A percentile compares a stretch with the other conserved stretches of the same genome.
Evolutionary conservation across 2,113 vertebrate species (phyloP).

Genomic region (Gobiocypris rarus): DNA sequence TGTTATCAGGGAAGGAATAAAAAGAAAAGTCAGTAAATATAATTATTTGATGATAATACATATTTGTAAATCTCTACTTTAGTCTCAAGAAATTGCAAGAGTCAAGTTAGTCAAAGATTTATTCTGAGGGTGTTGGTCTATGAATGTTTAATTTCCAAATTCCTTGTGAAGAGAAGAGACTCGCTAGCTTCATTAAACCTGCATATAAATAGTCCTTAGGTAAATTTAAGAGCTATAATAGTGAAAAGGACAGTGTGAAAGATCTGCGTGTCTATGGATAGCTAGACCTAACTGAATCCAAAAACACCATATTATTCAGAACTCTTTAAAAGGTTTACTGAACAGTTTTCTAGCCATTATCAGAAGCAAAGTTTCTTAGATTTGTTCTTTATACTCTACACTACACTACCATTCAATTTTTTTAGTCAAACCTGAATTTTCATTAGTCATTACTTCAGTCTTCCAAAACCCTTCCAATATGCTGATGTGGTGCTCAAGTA

Average conservation of each 20-base stretch:
- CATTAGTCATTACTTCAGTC: not conserved
- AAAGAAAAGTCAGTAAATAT: not conserved
- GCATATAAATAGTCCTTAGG: not conserved
- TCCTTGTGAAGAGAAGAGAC: not conserved
- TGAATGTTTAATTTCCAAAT: conserved; percentile 1
- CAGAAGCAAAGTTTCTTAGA: not conserved
- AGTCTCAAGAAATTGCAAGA: not conserved
- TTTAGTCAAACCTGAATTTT: not conserved
- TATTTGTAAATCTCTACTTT: not conserved
- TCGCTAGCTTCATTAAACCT: not conserved
- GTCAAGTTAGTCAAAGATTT: not conserved
- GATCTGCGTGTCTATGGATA: conserved; percentile 9
- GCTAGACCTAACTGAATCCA: not conserved
- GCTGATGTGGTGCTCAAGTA: too few relatives aligned
- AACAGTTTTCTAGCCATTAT: not conserved
- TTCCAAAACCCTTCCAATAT: not conserved
- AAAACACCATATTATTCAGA: not conserved
- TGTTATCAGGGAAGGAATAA: not conserved
- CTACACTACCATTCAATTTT: too few relatives aligned
- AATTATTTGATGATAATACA: not conserved
- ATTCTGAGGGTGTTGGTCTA: not conserved
- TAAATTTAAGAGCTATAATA: not conserved
- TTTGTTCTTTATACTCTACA: not conserved
- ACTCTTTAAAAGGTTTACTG: not conserved
- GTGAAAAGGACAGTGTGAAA: not conserved